Evolutionary conservation across 2,113 vertebrate genomes (phyloP).

Genomic region (Elanus axillaris): DNA sequence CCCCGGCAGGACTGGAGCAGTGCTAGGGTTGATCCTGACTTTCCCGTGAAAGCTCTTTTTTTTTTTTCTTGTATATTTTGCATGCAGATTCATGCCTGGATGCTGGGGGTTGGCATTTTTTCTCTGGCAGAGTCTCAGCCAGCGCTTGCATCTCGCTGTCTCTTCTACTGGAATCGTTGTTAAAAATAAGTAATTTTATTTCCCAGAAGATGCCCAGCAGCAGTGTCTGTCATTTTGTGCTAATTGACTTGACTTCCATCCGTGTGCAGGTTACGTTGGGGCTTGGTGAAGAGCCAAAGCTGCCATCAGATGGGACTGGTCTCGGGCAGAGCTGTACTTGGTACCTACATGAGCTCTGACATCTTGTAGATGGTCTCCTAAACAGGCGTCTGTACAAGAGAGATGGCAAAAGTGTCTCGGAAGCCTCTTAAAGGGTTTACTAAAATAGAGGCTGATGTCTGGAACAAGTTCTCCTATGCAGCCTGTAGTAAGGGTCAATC

Average conservation of each 20-base stretch:
- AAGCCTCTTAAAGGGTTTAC: neutral
- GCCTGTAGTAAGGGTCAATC: neutral
- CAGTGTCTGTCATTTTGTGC: neutral
- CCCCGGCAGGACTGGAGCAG: neutral
- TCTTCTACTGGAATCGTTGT: neutral
- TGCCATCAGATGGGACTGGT: neutral
- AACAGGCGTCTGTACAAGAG: too few species aligned
- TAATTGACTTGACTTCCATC: neutral
- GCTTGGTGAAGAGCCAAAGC: neutral
- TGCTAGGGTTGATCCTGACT: neutral
- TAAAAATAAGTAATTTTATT: neutral
- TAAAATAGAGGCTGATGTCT: neutral
- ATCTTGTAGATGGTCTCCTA: neutral
- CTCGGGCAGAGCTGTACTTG: neutral
- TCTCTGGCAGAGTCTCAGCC: neutral
- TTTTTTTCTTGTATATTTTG: rapidly evolving
- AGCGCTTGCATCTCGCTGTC: rapidly evolving
- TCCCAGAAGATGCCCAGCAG: neutral
- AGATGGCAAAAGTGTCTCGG: rapidly evolving
- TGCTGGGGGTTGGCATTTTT: neutral
- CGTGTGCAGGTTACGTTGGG: neutral
- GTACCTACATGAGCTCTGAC: neutral
- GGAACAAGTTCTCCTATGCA: neutral
- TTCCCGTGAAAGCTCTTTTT: neutral
- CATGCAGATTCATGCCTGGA: neutral